Percentiles rank a stretch among this genome's conserved stretches.
Conservation (phyloP, 2,113 vertebrate genomes). For the Lathamus discolor region DNA sequence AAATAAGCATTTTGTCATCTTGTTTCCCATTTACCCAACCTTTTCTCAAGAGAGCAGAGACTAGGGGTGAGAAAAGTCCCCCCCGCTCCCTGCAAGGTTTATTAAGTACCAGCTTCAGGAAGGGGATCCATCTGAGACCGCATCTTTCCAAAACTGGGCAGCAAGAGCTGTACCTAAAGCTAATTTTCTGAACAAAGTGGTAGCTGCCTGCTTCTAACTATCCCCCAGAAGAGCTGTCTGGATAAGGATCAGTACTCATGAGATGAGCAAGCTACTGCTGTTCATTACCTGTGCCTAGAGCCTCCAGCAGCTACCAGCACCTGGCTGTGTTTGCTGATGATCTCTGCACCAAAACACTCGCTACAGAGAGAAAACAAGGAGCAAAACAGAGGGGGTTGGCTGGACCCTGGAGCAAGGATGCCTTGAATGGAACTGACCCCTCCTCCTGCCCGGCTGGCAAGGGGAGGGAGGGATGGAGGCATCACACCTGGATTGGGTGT, state of each 20-base stretch:
- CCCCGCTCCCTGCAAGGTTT: background rate
- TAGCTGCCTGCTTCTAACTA: background rate
- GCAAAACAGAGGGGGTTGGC: background rate
- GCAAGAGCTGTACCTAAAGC: background rate
- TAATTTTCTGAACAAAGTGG: background rate
- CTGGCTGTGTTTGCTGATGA: background rate
- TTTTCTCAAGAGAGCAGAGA: background rate
- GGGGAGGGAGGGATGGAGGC: background rate
- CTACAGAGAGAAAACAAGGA: background rate
- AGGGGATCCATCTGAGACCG: background rate
- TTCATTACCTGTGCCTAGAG: background rate
- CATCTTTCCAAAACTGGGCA: background rate
- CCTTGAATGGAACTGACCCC: background rate
- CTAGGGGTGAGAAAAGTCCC: background rate
- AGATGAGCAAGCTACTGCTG: background rate
- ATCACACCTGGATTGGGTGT: accelerated
- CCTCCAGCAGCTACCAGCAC: background rate
- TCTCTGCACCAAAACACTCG: background rate
- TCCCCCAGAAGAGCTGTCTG: background rate
- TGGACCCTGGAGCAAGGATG: background rate
- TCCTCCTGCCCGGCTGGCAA: accelerated
- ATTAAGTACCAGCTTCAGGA: background rate
- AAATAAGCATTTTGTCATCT: background rate
- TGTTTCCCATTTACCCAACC: background rate
- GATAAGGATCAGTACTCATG: background rate